phyloP scores from a whole-genome alignment of 2,113 vertebrate species.

The Platysternon megacephalum region DNA sequence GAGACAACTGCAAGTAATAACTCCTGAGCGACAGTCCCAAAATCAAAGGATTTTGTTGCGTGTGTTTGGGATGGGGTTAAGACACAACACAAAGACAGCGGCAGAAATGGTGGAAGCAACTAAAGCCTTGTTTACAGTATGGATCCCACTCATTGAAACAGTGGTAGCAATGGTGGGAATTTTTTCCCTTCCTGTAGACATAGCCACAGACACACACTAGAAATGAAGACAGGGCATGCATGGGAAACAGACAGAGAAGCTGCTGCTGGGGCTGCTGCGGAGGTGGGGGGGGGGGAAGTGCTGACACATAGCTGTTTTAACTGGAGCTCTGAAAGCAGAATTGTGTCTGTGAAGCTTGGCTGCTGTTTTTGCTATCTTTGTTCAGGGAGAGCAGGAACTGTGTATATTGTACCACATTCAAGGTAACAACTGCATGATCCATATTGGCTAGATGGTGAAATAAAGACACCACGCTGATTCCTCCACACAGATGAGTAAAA shows the following conservation, averaged over 20 bases:
- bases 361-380: constrained; percentile 70
- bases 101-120: not conserved
- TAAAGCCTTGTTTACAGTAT: not conserved
- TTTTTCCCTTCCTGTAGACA: not conserved
- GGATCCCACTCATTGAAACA: not conserved
- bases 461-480: not conserved
- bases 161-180: constrained; percentile 12
- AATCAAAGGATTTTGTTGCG: not conserved
- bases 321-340: constrained; percentile 59
- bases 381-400: constrained; percentile 43
- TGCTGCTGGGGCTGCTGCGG: not conserved
- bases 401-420: not conserved
- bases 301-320: constrained; percentile 62
- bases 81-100: not conserved
- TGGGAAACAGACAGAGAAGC: constrained; percentile 32
- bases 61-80: not conserved
- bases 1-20: not conserved
- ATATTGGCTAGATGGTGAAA: not conserved
- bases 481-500: not conserved
- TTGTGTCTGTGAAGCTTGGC: constrained; percentile 44
- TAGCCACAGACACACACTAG: not conserved
- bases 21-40: not conserved
- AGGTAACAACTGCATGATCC: constrained; percentile 16
- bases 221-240: not conserved
- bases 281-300: not conserved